Percentiles rank a stretch among this genome's conserved stretches.
phyloP scores from a whole-genome alignment of 1,140 invertebrate genomes.

The silkworm (Bombyx mori) region DNA sequence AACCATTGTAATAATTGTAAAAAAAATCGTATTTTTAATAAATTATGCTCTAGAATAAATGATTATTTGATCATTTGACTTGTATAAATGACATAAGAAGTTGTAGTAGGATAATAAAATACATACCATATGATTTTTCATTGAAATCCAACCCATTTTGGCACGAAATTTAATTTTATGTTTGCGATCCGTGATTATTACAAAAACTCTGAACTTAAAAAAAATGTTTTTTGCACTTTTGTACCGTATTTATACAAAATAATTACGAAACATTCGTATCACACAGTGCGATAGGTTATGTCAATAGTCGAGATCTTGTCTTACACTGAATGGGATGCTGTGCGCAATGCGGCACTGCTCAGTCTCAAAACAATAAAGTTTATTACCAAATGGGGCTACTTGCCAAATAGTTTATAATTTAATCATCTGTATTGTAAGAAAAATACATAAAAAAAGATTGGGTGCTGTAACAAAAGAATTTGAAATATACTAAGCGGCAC shows the following conservation, averaged over 20 bases:
- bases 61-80: too few species aligned
- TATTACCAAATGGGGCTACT: background rate
- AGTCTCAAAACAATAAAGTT: conserved; percentile 26
- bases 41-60: too few species aligned
- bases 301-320: conserved; percentile 50
- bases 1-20: too few species aligned
- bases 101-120: conserved; percentile 3
- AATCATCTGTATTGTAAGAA: background rate
- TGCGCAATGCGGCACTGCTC: conserved; percentile 63
- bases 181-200: conserved; percentile 43
- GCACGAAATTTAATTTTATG: conserved; percentile 44
- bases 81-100: too few species aligned
- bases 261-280: conserved; percentile 1
- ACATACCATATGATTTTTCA: conserved; percentile 67
- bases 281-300: conserved; percentile 46
- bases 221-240: too few species aligned
- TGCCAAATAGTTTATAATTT: too few species aligned
- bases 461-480: too few species aligned
- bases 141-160: conserved; percentile 65
- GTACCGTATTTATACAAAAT: background rate
- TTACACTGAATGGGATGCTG: conserved; percentile 62
- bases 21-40: too few species aligned
- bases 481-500: too few species aligned
- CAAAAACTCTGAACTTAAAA: too few species aligned
- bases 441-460: too few species aligned